A percentile compares a stretch with the other conserved stretches of the same genome.
Conservation (phyloP, 2,888 invertebrate species). For the Ectemnius lituratus region DNA sequence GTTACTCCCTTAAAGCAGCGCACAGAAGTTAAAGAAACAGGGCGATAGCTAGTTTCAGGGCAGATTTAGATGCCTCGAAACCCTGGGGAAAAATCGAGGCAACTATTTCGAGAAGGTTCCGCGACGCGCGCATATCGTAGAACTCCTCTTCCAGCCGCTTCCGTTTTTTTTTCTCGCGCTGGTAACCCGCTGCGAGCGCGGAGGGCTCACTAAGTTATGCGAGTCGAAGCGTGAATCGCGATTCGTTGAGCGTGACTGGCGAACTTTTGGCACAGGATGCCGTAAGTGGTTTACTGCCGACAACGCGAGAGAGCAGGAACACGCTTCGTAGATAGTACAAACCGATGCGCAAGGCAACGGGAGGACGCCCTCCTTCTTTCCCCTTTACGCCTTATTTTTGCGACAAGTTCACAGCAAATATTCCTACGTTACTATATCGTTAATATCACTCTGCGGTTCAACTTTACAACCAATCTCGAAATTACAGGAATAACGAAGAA, state of each 20-base stretch:
- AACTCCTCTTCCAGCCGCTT: too few relatives aligned
- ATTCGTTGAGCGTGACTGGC: constrained; percentile 42
- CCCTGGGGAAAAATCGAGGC: too few relatives aligned
- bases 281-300: constrained; percentile 56
- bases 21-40: too few relatives aligned
- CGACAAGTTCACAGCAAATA: neutral
- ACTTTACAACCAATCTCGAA: too few relatives aligned
- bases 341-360: constrained; percentile 44
- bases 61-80: too few relatives aligned
- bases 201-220: constrained; percentile 1
- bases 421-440: too few relatives aligned
- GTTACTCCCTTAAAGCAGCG: too few relatives aligned
- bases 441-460: too few relatives aligned
- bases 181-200: constrained; percentile 14
- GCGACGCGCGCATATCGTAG: too few relatives aligned
- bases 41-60: too few relatives aligned
- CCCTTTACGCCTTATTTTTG: neutral
- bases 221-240: constrained; percentile 15
- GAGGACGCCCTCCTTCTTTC: constrained; percentile 53
- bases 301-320: constrained; percentile 41
- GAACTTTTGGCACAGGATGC: constrained; percentile 55
- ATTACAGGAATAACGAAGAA: too few relatives aligned
- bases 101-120: too few relatives aligned
- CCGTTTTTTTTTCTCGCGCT: neutral
- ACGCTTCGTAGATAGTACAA: constrained; percentile 26